These are phyloP conservation scores for Murina feae DNA, from an alignment of 2,113 vertebrate genomes.

Conservation along the genomic window DNA sequence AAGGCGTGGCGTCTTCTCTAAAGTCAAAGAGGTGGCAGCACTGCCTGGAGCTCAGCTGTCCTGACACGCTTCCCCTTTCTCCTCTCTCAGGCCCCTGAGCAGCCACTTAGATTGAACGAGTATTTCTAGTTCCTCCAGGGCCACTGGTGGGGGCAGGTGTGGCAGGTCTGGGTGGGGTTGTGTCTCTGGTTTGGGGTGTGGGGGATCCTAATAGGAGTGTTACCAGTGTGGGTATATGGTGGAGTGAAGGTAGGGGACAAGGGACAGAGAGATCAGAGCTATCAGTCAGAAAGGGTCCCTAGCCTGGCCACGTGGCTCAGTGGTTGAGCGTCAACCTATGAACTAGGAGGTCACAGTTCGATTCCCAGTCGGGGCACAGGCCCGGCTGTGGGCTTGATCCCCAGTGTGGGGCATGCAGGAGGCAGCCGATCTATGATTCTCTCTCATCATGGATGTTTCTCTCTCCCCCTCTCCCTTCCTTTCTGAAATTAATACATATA, in stretches of 20 bases:
- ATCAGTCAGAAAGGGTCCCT: not conserved
- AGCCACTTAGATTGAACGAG: not conserved
- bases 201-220: not conserved
- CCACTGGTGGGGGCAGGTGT: not conserved
- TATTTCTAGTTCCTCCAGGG: not conserved
- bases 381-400: too few species aligned
- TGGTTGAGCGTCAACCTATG: too few species aligned
- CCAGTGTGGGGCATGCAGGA: too few species aligned
- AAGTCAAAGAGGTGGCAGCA: not conserved
- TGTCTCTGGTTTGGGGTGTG: not conserved
- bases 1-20: not conserved
- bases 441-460: too few species aligned
- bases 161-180: not conserved
- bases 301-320: too few species aligned
- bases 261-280: not conserved
- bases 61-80: not conserved
- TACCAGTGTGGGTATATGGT: not conserved
- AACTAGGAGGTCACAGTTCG: too few species aligned
- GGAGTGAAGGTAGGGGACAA: not conserved
- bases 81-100: not conserved
- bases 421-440: too few species aligned
- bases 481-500: too few species aligned
- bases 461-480: too few species aligned
- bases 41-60: not conserved
- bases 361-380: too few species aligned